Conservation (phyloP, 2,113 vertebrate genomes). For the Vulpes vulpes region DNA sequence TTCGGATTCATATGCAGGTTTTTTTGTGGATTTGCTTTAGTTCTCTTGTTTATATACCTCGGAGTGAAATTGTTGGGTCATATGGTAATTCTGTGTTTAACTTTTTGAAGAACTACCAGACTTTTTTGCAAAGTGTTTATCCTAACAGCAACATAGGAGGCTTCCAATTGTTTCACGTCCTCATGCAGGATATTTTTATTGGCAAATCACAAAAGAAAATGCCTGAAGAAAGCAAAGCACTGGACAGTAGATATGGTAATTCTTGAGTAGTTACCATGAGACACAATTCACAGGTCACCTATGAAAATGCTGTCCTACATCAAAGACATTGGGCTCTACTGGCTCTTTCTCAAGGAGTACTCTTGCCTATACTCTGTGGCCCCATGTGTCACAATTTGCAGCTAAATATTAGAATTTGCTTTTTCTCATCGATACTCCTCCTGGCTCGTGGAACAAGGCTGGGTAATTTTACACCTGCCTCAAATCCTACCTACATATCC, state of each 20-base stretch:
- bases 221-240: neutral
- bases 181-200: neutral
- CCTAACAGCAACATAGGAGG: neutral
- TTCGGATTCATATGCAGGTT: neutral
- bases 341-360: neutral
- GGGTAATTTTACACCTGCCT: neutral
- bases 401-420: neutral
- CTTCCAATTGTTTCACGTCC: neutral
- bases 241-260: neutral
- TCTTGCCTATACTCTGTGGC: neutral
- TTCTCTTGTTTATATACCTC: neutral
- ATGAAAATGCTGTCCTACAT: neutral
- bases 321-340: neutral
- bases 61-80: neutral
- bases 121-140: neutral
- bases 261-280: neutral
- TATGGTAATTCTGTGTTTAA: neutral
- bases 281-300: neutral
- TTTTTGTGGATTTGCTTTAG: neutral
- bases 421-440: neutral
- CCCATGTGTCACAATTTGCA: neutral
- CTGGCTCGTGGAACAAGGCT: neutral
- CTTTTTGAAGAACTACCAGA: neutral
- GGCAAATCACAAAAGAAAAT: conserved; percentile 1
- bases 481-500: neutral